These are phyloP conservation scores for Lepidurus packardi DNA, from an alignment of 1,140 invertebrate genomes.

Conservation along the genomic window DNA sequence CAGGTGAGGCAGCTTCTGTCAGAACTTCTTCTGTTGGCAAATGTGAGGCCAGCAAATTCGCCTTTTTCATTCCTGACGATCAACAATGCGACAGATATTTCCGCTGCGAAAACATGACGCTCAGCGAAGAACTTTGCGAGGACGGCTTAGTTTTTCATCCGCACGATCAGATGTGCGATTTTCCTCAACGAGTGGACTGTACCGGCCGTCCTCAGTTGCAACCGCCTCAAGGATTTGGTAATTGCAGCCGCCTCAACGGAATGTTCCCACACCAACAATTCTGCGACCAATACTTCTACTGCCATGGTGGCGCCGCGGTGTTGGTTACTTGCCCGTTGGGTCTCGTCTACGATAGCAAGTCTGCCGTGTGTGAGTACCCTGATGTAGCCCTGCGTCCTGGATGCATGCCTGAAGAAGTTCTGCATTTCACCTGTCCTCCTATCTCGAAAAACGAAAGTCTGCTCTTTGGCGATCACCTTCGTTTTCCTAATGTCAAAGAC, in stretches of 20 bases:
- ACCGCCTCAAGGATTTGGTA: constrained; percentile 31
- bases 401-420: constrained; percentile 37
- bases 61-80: constrained; percentile 42
- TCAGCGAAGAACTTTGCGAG: constrained; percentile 44
- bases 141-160: constrained; percentile 46
- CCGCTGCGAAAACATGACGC: constrained; percentile 41
- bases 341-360: constrained; percentile 44
- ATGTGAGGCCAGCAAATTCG: constrained; percentile 30
- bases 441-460: constrained; percentile 38
- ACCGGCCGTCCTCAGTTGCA: constrained; percentile 40
- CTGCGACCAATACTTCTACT: constrained; percentile 35
- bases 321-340: constrained; percentile 45
- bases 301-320: constrained; percentile 19
- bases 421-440: constrained; percentile 44
- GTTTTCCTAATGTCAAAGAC: constrained; percentile 42
- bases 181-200: constrained; percentile 45
- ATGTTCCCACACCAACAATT: constrained; percentile 32
- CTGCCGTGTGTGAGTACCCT: constrained; percentile 39
- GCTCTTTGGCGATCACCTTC: constrained; percentile 39
- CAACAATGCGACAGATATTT: constrained; percentile 47
- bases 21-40: neutral
- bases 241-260: constrained; percentile 35
- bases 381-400: constrained; percentile 37
- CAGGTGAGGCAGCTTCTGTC: neutral
- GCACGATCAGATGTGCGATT: constrained; percentile 43